Base-by-base conservation (phyloP, 2,888 invertebrate genomes). In the Tiphia femorata region DNA sequence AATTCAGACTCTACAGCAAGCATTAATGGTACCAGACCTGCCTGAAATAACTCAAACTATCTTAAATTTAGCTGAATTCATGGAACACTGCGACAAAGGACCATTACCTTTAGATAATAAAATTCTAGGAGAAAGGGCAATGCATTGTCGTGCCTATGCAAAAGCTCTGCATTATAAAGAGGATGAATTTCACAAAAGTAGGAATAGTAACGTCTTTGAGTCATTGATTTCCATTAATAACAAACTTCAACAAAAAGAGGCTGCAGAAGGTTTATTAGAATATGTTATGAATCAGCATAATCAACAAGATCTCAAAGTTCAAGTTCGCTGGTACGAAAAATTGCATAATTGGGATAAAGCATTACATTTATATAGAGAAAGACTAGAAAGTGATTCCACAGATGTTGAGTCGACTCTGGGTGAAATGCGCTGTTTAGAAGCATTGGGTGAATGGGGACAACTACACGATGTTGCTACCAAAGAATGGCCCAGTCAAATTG, bases 281-380 rank as follows among this genome's bases (percentile, higher is more conserved):
- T 92, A 95, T 77, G 96, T 96, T 2, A 95, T 94, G 89, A 92
- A 93, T 75, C 89, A 92, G 20, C 91, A 89, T 61, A 89, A 89
- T 48, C 86, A 87, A 38, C 79, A 84, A 37, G 82, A 83, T 38
- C 81, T 82, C 8, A 85, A 85, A 69, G 88, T 91, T 0, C 92
- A 95, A 83, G 96, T 98, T 41, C 88, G 96, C 5, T 99, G 99
- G 99, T 98, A 98, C 82, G 99, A 99, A 82, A 98, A 99, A 84
- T 86, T 99, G 1, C 98, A 99, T 84, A 97, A 98, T 80, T 99
- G 98, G 98, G 97, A 98, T 73, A 95, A 95, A 79, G 99, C 99
- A 0, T 85, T 98, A 35, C 89, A 91, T 60, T 88, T 96, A 0
- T 99, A 99, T 76, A 88, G 91, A 43, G 90, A 91, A 47, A 92